phyloP scores from a whole-genome alignment of 2,113 vertebrate species.

The Semnornis frantzii region DNA sequence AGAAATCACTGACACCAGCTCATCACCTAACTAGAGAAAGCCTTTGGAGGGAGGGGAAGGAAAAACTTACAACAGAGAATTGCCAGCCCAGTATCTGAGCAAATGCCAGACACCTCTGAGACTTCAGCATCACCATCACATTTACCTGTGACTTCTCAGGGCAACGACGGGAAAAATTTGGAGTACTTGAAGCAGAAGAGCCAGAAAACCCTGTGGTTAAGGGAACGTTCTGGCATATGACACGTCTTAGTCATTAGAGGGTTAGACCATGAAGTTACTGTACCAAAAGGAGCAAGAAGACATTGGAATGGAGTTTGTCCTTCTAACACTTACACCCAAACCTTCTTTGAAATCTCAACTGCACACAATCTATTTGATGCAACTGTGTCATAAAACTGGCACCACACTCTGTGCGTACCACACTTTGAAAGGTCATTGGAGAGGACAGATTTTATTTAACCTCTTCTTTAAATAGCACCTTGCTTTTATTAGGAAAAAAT shows the following conservation, averaged over 20 bases:
- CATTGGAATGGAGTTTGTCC: not conserved
- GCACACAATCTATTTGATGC: not conserved
- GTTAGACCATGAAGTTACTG: not conserved
- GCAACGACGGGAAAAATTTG: not conserved
- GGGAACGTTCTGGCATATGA: not conserved
- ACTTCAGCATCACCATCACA: not conserved
- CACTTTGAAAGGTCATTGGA: constrained; percentile 39
- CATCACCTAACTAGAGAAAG: not conserved
- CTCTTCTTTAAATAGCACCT: constrained; percentile 36
- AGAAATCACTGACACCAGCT: not conserved
- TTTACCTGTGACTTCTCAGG: not conserved
- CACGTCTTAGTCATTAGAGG: not conserved
- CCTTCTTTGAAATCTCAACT: not conserved
- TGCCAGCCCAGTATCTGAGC: rapidly evolving
- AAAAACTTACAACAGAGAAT: not conserved
- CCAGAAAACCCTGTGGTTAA: not conserved
- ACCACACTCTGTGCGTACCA: not conserved
- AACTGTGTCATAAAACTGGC: constrained; percentile 47
- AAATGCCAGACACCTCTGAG: not conserved
- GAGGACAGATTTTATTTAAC: constrained; percentile 39
- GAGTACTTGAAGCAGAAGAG: not conserved
- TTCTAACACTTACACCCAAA: not conserved
- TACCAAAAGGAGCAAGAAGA: not conserved
- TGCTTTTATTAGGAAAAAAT: constrained; percentile 42
- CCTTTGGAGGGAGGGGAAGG: not conserved